Conservation (phyloP, 2,888 invertebrate genomes). For the Ennomos quercinarius region DNA sequence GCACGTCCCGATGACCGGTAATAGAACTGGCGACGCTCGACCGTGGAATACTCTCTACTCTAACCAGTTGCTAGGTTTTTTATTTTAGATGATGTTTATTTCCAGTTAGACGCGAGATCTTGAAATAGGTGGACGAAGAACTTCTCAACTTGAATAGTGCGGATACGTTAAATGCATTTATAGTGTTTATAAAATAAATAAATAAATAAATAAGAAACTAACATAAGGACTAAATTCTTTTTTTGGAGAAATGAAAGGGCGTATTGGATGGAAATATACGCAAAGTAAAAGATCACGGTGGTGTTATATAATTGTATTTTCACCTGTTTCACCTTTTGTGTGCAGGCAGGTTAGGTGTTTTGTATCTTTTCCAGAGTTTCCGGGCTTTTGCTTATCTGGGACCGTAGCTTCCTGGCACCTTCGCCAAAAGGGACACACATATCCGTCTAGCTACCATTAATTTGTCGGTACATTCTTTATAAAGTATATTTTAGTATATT, state of each 20-base stretch:
- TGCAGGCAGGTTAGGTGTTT: constrained; percentile 3
- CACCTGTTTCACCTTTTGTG: background rate
- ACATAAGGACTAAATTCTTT: no score
- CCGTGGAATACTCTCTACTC: constrained; percentile 28
- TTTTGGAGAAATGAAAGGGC: no score
- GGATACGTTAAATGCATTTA: no score
- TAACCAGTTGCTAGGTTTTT: constrained; percentile 29
- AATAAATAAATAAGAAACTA: no score
- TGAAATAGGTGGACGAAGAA: constrained; percentile 15
- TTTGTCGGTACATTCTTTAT: background rate
- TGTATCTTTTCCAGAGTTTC: constrained; percentile 15
- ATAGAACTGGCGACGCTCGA: constrained; percentile 24
- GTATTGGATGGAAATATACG: no score
- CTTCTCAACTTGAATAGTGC: background rate
- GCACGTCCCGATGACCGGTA: constrained; percentile 19
- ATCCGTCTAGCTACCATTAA: background rate
- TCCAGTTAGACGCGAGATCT: constrained; percentile 29
- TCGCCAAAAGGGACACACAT: constrained; percentile 3
- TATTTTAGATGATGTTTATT: constrained; percentile 34
- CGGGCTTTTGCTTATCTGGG: constrained; percentile 21
- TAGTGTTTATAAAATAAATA: no score
- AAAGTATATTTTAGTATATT: no score
- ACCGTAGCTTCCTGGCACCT: constrained; percentile 22
- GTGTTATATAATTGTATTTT: no score
- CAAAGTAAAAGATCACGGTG: no score